Base-by-base conservation (phyloP, 2,888 invertebrate genomes). In the Apamea sordens region DNA sequence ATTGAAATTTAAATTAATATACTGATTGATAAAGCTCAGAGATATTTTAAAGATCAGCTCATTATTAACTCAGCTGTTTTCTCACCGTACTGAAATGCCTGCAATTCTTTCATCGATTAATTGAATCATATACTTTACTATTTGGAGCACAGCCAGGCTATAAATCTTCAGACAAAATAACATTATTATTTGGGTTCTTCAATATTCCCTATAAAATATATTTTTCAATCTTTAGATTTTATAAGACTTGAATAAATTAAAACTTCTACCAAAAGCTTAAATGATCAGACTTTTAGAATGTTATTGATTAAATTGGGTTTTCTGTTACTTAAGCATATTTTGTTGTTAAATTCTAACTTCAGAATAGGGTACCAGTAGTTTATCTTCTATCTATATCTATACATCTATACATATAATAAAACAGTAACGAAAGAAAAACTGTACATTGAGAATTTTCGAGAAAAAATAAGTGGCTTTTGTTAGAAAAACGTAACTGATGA, bases 91-190 rank as follows among this genome's bases (percentile, higher is more conserved):
- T 18, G 21, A 63, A 53, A 70, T 65, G 71, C 15, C 28, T 61
- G 21, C 36, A 65, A 73, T 71, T 81, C 50, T 74, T 73, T 75
- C 41, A 80, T 76, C 61, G 72, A 79, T 53, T 53, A 53, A 21
- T 71, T 75, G 53, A 79, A 76, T 68, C 50, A 18, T 56, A 74
- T 78, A 59, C 73, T 68, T 13, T 28, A 8, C n/a, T 24, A 75
- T 75, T 78, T 81, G 76, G 70, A 81, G 53, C 36, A 59, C 21
- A n/a, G 28, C 75, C 77, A 73, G n/a, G 13, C 44, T n/a, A 18
- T 59, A 73, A 72, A 67, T 77, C 47, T 74, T 59, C 21, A 18
- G 44, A 28, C 5, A 44, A 69, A 68, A 59, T 32, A 41, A 63
- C 41, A 64, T 64, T 41, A 59, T 50, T 36, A 68, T 41, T 47